phyloP scores from a whole-genome alignment of 2,113 vertebrate species.

The Neogobius melanostomus region DNA sequence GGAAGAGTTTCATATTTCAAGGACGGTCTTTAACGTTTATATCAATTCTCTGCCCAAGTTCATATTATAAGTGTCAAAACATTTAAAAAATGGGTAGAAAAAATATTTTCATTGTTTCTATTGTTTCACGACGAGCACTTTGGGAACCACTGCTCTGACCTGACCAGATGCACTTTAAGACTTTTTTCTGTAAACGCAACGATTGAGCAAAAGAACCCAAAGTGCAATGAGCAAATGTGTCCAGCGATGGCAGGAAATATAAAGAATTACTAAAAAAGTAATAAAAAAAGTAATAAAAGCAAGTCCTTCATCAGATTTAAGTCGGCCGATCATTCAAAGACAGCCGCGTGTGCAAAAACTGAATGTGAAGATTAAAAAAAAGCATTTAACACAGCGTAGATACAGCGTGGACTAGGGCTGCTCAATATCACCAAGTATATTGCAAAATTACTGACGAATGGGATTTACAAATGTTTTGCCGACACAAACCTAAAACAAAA shows the following conservation, averaged over 20 bases:
- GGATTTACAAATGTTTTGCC: no score
- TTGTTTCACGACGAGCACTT: no score
- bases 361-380: conserved; percentile 35
- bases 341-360: conserved; percentile 42
- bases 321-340: neutral
- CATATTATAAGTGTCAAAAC: no score
- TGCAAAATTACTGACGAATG: no score
- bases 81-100: no score
- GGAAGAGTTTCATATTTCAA: no score
- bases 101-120: no score
- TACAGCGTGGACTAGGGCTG: neutral
- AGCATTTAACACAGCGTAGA: neutral
- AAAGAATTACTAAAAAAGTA: conserved; percentile 3
- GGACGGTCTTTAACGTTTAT: no score
- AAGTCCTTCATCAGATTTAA: conserved; percentile 4
- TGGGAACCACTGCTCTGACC: no score
- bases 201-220: conserved; percentile 18
- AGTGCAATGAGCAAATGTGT: neutral
- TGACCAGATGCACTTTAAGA: neutral
- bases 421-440: no score
- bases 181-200: conserved; percentile 38
- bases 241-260: neutral
- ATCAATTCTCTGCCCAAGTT: no score
- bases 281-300: conserved; percentile 6
- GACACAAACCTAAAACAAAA: no score